phyloP scores from a whole-genome alignment of 1,140 invertebrate genomes.

The Drosophila sucinea region DNA sequence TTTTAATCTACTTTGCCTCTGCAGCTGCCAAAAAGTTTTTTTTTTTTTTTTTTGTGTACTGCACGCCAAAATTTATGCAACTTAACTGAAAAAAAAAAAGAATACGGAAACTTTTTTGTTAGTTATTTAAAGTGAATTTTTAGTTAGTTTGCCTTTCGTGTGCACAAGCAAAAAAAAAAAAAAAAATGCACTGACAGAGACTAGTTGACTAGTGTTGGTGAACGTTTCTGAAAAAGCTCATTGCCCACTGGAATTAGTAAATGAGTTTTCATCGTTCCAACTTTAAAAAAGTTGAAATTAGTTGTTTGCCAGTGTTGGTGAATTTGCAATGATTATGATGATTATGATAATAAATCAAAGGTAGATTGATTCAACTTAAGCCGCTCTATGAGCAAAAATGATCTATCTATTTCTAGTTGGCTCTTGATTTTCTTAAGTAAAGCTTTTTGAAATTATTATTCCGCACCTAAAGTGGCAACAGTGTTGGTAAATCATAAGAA shows the following conservation, averaged over 20 bases:
- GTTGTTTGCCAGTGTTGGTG: no score
- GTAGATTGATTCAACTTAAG: no score
- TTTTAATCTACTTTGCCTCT: slow-evolving; percentile 79
- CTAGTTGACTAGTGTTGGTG: neutral
- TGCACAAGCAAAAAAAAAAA: neutral
- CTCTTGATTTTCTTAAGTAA: no score
- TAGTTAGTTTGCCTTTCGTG: neutral
- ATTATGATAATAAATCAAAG: no score
- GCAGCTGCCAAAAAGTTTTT: slow-evolving; percentile 77
- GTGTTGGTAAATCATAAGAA: no score
- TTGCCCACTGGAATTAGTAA: neutral
- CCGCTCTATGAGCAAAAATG: no score
- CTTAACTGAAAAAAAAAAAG: slow-evolving; percentile 9
- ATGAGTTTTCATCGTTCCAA: neutral
- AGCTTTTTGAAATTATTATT: no score
- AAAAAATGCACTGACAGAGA: no score
- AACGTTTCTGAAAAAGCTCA: neutral
- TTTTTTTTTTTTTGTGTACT: slow-evolving; percentile 17
- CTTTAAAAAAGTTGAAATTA: no score
- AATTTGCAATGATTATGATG: no score
- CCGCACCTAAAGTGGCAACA: no score
- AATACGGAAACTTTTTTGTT: slow-evolving; percentile 11
- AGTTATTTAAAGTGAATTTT: slow-evolving; percentile 13
- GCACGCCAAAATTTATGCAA: slow-evolving; percentile 56
- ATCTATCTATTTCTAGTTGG: no score